Evolutionary conservation across 2,888 invertebrate genomes (phyloP), one percentile per base, ranked within the genome.

Genomic region (Phania funesta): DNA sequence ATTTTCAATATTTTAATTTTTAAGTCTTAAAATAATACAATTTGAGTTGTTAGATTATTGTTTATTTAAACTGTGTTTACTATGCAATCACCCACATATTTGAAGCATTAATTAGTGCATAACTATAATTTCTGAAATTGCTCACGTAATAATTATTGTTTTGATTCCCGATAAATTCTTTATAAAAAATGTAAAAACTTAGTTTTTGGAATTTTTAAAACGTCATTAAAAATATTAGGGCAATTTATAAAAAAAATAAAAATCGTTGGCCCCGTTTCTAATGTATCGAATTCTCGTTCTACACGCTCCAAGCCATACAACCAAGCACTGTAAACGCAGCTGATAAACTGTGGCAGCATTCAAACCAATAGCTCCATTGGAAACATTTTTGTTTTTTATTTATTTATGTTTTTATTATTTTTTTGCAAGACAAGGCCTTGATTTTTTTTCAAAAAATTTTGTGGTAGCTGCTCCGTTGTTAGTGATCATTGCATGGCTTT

Each of bases 241-340:
- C 75, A 76, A 67, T 67, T 67, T 13, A 11, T 7, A 54, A 22
- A n/a, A 41, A n/a, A 2, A 38, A 6, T 50, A 26, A 52, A 46
- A 13, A 38, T 48, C 56, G 78, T 71, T 64, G 35, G n/a, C 18
- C 20, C 18, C 26, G 11, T 44, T 64, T 11, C 29, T 9, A 29
- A 6, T 24, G 18, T 18, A 48, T 50, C 38, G n/a, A 11, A 24
- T 18, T 48, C 52, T 24, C 35, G 4, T 20, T 52, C 32, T 50
- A 64, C 75, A 65, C 52, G 29, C 67, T 70, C 64, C 78, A 70
- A 46, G n/a, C 54, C 60, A 86, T 84, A 86, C 86, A 54, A 74
- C 74, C 84, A 86, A 86, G 84, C 86, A 86, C 86, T 74, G 77
- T 78, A 83, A 80, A 78, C 77, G 83, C 81, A 83, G 74, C 71